A percentile compares a stretch with the other conserved stretches of the same genome.
These are phyloP conservation scores for Lycaena phlaeas DNA, from an alignment of 2,888 invertebrate species.

Conservation along the genomic window DNA sequence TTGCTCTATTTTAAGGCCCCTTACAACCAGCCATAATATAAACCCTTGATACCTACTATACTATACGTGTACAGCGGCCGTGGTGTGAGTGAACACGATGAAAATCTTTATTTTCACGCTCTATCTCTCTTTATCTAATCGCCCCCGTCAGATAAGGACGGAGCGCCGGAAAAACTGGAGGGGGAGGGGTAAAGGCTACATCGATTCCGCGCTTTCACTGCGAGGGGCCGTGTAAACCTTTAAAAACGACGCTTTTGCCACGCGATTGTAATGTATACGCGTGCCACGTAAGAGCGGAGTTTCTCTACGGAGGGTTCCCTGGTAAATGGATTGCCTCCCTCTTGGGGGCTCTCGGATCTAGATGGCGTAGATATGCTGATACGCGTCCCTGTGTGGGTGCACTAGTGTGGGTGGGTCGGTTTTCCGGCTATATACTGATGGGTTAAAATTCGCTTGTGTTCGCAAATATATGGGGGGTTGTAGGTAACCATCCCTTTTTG, in stretches of 20 bases:
- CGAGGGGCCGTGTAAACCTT: slow-evolving; percentile 73
- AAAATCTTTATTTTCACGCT: slow-evolving; percentile 75
- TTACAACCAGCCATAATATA: slow-evolving; percentile 29
- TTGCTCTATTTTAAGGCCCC: slow-evolving; percentile 42
- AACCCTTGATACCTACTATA: slow-evolving; percentile 41
- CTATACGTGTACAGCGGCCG: slow-evolving; percentile 41
- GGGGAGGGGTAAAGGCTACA: slow-evolving; percentile 72
- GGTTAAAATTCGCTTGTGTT: slow-evolving; percentile 70
- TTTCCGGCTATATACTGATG: slow-evolving; percentile 59
- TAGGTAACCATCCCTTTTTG: slow-evolving; percentile 67
- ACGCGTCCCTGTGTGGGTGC: slow-evolving; percentile 52
- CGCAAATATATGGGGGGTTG: slow-evolving; percentile 70
- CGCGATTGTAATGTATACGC: slow-evolving; percentile 67
- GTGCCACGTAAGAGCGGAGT: slow-evolving; percentile 54
- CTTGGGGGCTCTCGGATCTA: slow-evolving; percentile 72
- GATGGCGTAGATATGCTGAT: slow-evolving; percentile 72
- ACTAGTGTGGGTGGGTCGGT: slow-evolving; percentile 41
- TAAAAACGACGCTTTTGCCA: slow-evolving; percentile 65
- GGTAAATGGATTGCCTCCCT: slow-evolving; percentile 73
- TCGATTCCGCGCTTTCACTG: slow-evolving; percentile 74
- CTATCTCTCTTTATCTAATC: slow-evolving; percentile 74
- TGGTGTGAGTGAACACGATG: slow-evolving; percentile 72
- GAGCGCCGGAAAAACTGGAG: slow-evolving; percentile 72
- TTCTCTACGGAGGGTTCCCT: slow-evolving; percentile 43
- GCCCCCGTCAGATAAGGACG: slow-evolving; percentile 69